Evolutionary conservation across 2,888 invertebrate genomes (phyloP).

Genomic region (Ceraclea dissimilis): DNA sequence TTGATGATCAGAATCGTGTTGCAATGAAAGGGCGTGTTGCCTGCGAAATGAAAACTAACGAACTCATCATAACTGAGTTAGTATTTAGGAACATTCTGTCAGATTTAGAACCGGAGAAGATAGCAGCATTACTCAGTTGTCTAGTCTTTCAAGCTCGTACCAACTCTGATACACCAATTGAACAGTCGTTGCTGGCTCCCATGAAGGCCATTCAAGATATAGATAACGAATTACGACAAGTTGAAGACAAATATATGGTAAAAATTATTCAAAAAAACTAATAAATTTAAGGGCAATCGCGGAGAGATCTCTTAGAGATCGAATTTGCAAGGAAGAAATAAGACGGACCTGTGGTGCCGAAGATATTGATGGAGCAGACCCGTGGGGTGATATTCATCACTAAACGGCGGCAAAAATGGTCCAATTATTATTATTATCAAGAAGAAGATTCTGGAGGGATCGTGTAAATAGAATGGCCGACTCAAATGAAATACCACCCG

Average conservation of each 20-base stretch:
- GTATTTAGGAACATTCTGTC: slow-evolving; percentile 85
- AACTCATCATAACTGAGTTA: slow-evolving; percentile 88
- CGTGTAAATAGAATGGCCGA: no score
- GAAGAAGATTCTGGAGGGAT: no score
- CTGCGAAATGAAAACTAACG: slow-evolving; percentile 80
- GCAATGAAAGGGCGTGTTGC: slow-evolving; percentile 79
- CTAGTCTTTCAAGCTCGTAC: slow-evolving; percentile 86
- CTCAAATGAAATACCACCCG: no score
- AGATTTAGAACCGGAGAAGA: slow-evolving; percentile 80
- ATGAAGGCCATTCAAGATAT: slow-evolving; percentile 63
- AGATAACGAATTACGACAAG: slow-evolving; percentile 55
- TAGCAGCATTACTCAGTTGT: slow-evolving; percentile 87
- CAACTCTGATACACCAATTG: slow-evolving; percentile 50
- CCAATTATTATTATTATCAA: no score
- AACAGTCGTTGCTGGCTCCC: slow-evolving; percentile 53
- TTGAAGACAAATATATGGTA: slow-evolving; percentile 59
- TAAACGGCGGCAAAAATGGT: no score
- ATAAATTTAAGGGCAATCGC: no score
- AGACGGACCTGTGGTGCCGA: no score
- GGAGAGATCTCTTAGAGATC: no score
- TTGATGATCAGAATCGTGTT: slow-evolving; percentile 67
- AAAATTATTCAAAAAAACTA: slow-evolving; percentile 25
- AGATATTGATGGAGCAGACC: no score
- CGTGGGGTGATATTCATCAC: no score
- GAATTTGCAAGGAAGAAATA: no score